Evolutionary conservation across 2,797 vertebrate genomes (phyloP).

Genomic region (Smutsia gigantea): DNA sequence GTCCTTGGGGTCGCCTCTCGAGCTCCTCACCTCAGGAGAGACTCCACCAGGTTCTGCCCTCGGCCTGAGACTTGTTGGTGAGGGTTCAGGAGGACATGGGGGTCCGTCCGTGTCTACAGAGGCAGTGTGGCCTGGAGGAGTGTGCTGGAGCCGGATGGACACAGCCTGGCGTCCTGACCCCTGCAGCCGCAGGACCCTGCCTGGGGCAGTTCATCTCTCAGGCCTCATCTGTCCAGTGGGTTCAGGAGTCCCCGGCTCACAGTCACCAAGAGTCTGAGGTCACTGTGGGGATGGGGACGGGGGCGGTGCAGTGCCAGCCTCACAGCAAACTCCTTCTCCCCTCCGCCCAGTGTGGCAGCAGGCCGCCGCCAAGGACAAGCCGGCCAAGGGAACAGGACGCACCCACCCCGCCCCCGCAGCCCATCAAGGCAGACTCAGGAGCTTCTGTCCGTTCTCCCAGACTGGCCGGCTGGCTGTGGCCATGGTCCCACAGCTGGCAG

Average conservation of each 20-base stretch:
- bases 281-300: too few relatives aligned
- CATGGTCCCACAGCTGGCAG: neutral
- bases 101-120: neutral
- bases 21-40: rapidly evolving
- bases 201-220: neutral
- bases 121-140: rapidly evolving
- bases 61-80: rapidly evolving
- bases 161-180: rapidly evolving
- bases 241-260: too few relatives aligned
- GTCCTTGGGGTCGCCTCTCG: neutral
- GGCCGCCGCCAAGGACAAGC: rapidly evolving
- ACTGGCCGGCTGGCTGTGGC: neutral
- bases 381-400: rapidly evolving
- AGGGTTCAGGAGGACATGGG: neutral
- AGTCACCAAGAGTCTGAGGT: rapidly evolving
- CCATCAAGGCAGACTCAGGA: neutral
- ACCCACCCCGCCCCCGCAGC: too few relatives aligned
- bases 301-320: rapidly evolving
- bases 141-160: too few relatives aligned
- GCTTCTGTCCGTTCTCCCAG: neutral
- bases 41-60: rapidly evolving
- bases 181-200: neutral
- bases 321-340: too few relatives aligned
- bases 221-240: neutral
- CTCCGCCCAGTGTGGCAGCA: rapidly evolving